Percentiles rank a stretch among this genome's conserved stretches.
Conservation (phyloP, 2,113 vertebrate genomes). For the Nerophis ophidion region DNA sequence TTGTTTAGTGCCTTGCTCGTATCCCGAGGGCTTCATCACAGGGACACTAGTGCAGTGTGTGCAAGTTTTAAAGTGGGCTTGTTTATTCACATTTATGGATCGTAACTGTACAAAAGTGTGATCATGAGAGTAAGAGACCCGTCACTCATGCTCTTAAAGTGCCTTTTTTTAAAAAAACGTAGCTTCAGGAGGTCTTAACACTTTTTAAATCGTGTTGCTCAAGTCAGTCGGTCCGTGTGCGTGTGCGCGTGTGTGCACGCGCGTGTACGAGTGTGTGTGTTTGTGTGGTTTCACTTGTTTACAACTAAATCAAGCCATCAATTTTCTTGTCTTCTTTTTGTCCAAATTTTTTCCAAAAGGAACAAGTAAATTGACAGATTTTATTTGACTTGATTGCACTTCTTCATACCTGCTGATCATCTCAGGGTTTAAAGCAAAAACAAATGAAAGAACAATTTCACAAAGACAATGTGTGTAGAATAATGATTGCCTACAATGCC, state of each 20-base stretch:
- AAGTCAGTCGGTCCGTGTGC: not conserved
- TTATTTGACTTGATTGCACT: slow-evolving; percentile 29
- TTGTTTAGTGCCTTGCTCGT: too few relatives aligned
- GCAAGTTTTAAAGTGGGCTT: too few relatives aligned
- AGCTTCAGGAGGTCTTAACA: too few relatives aligned
- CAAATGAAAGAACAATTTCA: slow-evolving; percentile 35
- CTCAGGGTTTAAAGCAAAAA: slow-evolving; percentile 64
- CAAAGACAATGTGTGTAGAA: slow-evolving; percentile 37
- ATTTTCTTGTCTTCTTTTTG: not conserved
- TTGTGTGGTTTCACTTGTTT: not conserved
- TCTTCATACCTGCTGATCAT: slow-evolving; percentile 29
- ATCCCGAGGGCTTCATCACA: too few relatives aligned
- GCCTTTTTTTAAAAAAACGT: too few relatives aligned
- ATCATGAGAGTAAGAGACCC: too few relatives aligned
- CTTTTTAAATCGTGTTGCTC: too few relatives aligned
- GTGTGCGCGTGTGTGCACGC: slow-evolving; percentile 2
- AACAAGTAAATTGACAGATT: not conserved
- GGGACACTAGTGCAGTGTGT: too few relatives aligned
- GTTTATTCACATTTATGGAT: too few relatives aligned
- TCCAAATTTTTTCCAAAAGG: slow-evolving; percentile 1
- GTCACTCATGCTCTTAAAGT: too few relatives aligned
- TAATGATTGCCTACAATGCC: slow-evolving; percentile 27
- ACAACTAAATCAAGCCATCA: not conserved
- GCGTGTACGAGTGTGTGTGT: slow-evolving; percentile 5
- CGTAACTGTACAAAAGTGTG: too few relatives aligned